Conservation (phyloP, 2,797 vertebrate species). For the Darevskia mixta region DNA sequence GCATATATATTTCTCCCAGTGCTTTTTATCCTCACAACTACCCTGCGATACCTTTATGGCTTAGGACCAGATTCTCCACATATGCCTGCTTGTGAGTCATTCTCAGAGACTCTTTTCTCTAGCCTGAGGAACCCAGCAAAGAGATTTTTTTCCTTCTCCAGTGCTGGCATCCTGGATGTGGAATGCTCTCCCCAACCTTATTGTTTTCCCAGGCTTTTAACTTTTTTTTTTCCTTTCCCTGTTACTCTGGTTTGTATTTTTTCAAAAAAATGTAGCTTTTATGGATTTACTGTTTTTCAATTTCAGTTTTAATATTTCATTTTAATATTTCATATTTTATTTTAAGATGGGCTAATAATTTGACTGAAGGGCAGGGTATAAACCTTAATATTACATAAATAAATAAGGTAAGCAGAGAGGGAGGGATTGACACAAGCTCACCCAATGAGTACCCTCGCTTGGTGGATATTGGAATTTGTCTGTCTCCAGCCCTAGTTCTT, state of each 20-base stretch:
- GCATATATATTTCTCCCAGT: not conserved
- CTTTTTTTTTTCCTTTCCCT: not conserved
- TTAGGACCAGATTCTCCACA: not conserved
- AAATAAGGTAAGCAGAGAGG: not conserved
- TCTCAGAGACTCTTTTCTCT: not conserved
- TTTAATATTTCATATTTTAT: not conserved
- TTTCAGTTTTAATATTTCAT: too few species aligned
- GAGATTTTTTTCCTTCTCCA: not conserved
- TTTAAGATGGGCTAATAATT: not conserved
- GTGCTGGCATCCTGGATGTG: not conserved
- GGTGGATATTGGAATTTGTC: not conserved
- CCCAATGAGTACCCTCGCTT: not conserved
- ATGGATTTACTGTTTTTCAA: not conserved
- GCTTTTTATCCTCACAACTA: not conserved
- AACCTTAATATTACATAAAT: not conserved
- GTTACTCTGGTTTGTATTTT: not conserved
- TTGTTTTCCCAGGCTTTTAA: not conserved
- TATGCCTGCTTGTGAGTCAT: too few species aligned
- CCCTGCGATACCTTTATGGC: not conserved
- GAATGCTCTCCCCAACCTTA: not conserved
- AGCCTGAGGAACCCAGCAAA: not conserved
- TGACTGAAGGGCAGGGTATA: not conserved
- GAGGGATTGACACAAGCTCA: not conserved
- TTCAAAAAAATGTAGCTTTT: not conserved
- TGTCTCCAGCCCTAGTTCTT: not conserved